A percentile compares a stretch with the other conserved stretches of the same genome.
phyloP scores from a whole-genome alignment of 37 sponge, comb jelly and placozoan species.

The Cladorhizidae sp. region DNA sequence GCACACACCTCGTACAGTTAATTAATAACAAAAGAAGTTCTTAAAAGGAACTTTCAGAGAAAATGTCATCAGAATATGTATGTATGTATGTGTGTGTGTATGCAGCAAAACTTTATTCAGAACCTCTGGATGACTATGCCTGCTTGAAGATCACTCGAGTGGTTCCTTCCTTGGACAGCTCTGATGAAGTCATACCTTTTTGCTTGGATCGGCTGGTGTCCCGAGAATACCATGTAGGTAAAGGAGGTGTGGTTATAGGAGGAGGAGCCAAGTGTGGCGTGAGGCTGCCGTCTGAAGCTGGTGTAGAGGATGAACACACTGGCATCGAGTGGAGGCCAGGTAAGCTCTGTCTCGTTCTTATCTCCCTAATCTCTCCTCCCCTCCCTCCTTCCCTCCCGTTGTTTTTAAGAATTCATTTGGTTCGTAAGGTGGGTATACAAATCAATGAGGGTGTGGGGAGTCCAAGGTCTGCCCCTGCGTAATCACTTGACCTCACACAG shows the following conservation, averaged over 20 bases:
- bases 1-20: too few species aligned
- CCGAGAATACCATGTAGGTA: slow-evolving; percentile 64
- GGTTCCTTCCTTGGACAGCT: not conserved
- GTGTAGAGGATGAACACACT: slow-evolving; percentile 26
- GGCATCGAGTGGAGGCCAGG: slow-evolving; percentile 36
- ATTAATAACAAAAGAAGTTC: too few species aligned
- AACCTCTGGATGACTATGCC: slow-evolving; percentile 49
- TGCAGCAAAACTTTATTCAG: not conserved
- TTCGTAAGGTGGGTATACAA: too few species aligned
- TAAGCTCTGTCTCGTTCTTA: not conserved
- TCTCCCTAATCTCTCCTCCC: too few species aligned
- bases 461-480: too few species aligned
- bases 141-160: slow-evolving; percentile 31
- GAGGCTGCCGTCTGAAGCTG: slow-evolving; percentile 46
- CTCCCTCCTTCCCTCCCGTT: too few species aligned
- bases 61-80: too few species aligned
- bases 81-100: too few species aligned
- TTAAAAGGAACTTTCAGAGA: too few species aligned
- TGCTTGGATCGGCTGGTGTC: slow-evolving; percentile 43
- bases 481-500: too few species aligned
- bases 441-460: too few species aligned
- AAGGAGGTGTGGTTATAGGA: slow-evolving; percentile 63
- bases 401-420: too few species aligned
- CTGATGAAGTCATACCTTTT: slow-evolving; percentile 32
- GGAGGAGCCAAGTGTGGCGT: slow-evolving; percentile 42